A percentile compares a stretch with the other conserved stretches of the same genome.
Conservation (phyloP, 2,113 vertebrate genomes). For the Hippocampus mohnikei region DNA sequence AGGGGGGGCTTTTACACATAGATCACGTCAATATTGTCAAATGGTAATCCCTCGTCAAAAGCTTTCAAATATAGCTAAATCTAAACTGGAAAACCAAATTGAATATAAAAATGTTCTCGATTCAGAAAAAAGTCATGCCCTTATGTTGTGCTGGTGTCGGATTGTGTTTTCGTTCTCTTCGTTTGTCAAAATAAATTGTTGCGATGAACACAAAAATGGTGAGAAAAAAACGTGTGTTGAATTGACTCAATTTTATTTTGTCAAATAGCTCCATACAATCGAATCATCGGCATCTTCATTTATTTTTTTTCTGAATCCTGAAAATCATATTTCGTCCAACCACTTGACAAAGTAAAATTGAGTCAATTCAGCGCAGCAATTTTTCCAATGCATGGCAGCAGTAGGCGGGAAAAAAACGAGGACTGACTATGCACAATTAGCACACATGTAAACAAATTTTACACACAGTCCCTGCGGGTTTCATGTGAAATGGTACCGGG, state of each 20-base stretch:
- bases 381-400: not conserved
- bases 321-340: too few species aligned
- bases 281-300: too few species aligned
- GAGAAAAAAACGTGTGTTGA: too few species aligned
- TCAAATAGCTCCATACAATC: too few species aligned
- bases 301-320: not conserved
- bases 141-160: not conserved
- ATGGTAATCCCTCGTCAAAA: not conserved
- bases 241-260: too few species aligned
- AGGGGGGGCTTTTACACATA: too few species aligned
- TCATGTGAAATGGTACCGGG: slow-evolving; percentile 48
- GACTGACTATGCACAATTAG: not conserved
- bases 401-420: not conserved
- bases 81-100: not conserved
- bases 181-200: not conserved
- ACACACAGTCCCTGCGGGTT: slow-evolving; percentile 40
- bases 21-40: too few species aligned
- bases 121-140: not conserved
- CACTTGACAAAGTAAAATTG: too few species aligned
- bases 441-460: slow-evolving; percentile 26
- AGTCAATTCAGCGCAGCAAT: too few species aligned
- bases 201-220: too few species aligned
- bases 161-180: not conserved
- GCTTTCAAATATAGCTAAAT: too few species aligned
- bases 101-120: not conserved